Evolutionary conservation across 2,888 invertebrate species (phyloP).

Genomic region (Nudaria mundana): DNA sequence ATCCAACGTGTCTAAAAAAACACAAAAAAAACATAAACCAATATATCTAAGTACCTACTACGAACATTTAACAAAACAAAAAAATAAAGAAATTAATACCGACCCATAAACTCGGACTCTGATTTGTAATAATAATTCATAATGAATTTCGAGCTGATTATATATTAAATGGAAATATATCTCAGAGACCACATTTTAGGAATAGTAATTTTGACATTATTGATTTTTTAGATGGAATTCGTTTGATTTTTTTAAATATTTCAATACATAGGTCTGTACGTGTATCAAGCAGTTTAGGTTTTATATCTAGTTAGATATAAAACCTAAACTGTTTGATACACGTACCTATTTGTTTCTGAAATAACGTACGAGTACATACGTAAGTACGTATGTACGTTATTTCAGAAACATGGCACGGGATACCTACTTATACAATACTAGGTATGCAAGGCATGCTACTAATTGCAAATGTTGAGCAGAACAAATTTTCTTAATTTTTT

Average conservation of each 20-base stretch:
- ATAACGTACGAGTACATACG: too few relatives aligned
- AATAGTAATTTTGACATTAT: slow-evolving; percentile 32
- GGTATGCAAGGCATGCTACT: too few relatives aligned
- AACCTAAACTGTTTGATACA: neutral
- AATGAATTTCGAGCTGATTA: slow-evolving; percentile 40
- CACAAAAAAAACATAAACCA: slow-evolving; percentile 37
- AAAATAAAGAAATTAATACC: slow-evolving; percentile 27
- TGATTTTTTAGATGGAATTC: slow-evolving; percentile 1
- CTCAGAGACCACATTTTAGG: slow-evolving; percentile 22
- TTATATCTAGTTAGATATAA: too few relatives aligned
- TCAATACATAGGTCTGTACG: too few relatives aligned
- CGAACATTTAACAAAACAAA: slow-evolving; percentile 9
- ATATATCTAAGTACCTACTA: neutral
- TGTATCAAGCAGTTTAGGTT: neutral
- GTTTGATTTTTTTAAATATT: neutral
- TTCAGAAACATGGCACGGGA: too few relatives aligned
- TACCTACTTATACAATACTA: too few relatives aligned
- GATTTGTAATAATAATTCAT: slow-evolving; percentile 51
- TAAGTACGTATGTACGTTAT: too few relatives aligned
- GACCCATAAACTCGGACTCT: slow-evolving; percentile 51
- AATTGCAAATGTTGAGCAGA: too few relatives aligned
- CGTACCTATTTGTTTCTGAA: too few relatives aligned
- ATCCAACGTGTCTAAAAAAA: slow-evolving; percentile 59
- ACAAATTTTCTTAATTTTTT: too few relatives aligned
- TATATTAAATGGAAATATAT: slow-evolving; percentile 29